Evolutionary conservation across 2,888 invertebrate species (phyloP).

Genomic region (Platerodrilus igneus): DNA sequence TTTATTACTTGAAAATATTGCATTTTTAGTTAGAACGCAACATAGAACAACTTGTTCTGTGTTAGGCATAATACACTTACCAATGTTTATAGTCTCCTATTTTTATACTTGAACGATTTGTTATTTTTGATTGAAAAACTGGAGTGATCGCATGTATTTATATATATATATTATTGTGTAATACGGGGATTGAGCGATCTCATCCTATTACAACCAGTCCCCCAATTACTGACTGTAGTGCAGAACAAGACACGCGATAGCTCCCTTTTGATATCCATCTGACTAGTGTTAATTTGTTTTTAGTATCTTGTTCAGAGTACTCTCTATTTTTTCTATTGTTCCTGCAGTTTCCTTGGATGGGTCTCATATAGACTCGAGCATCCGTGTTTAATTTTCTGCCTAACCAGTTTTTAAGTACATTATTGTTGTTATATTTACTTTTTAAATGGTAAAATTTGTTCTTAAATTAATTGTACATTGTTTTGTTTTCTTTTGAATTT

Average conservation of each 20-base stretch:
- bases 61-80: slow-evolving; percentile 22
- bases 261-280: slow-evolving; percentile 33
- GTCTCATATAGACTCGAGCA: slow-evolving; percentile 39
- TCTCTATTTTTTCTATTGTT: slow-evolving; percentile 46
- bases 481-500: slow-evolving; percentile 72
- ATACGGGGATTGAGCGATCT: slow-evolving; percentile 45
- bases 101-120: slow-evolving; percentile 45
- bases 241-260: slow-evolving; percentile 16
- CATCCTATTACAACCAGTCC: slow-evolving; percentile 35
- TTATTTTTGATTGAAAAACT: slow-evolving; percentile 36
- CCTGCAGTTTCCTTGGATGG: slow-evolving; percentile 38
- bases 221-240: slow-evolving; percentile 19
- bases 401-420: slow-evolving; percentile 56
- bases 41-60: slow-evolving; percentile 13
- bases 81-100: slow-evolving; percentile 41
- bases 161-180: slow-evolving; percentile 7
- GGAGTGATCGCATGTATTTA: slow-evolving; percentile 34
- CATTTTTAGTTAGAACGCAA: slow-evolving; percentile 21
- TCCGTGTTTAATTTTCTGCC: slow-evolving; percentile 51
- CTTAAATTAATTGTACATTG: slow-evolving; percentile 72
- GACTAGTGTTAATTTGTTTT: slow-evolving; percentile 44
- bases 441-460: no score
- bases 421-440: slow-evolving; percentile 59
- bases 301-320: slow-evolving; percentile 42
- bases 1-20: slow-evolving; percentile 23